These are phyloP conservation scores for Morinoia aosen DNA, from an alignment of 2,888 invertebrate genomes.

Conservation along the genomic window DNA sequence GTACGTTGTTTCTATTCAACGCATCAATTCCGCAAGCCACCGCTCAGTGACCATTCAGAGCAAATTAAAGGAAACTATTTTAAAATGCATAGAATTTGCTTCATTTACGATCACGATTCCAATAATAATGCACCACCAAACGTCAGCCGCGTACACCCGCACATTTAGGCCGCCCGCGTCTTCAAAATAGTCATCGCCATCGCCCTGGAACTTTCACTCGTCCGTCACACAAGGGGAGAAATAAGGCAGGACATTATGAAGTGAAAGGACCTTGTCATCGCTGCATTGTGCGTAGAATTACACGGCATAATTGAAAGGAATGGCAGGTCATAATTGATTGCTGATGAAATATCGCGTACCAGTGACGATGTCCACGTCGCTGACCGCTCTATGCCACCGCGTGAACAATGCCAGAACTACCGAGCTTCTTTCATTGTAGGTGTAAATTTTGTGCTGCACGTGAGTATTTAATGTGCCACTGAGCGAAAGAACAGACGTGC, in stretches of 20 bases:
- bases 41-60: no score
- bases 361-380: neutral
- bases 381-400: neutral
- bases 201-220: neutral
- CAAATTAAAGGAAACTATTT: no score
- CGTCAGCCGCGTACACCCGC: no score
- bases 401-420: neutral
- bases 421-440: neutral
- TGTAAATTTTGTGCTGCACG: no score
- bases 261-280: slow-evolving; percentile 10
- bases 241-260: neutral
- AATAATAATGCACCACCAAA: no score
- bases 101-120: no score
- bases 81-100: no score
- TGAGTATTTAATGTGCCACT: no score
- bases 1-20: no score
- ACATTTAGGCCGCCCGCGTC: neutral
- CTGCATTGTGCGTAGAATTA: neutral
- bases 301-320: slow-evolving; percentile 1
- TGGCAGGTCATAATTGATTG: neutral
- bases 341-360: neutral
- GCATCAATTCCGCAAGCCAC: no score
- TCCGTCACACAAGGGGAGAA: neutral
- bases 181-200: neutral
- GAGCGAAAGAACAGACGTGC: no score